Base-by-base conservation (phyloP, 2,888 invertebrate species). In the Oxytorus armatus region DNA sequence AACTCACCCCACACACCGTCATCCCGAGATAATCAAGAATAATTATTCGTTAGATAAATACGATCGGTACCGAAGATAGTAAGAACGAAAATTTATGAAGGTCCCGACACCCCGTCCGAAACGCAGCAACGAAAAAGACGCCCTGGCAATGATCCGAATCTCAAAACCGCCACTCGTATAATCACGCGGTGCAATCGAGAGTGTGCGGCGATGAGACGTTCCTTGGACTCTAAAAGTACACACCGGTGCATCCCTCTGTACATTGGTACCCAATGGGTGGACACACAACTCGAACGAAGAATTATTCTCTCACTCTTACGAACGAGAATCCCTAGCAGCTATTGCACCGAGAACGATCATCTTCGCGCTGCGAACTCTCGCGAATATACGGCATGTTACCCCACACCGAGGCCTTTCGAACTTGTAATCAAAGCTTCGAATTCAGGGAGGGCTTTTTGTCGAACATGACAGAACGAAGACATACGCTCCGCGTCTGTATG, bases 31-130 rank as follows among this genome's bases (percentile, higher is more conserved):
- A 89, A 90, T 90, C 89, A 85, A 84, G 86, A 90, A 91, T 91
- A 89, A 91, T 91, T 90, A 91, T 89, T 90, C 87, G 88, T 89
- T 90, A 89, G 90, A 91, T 90, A 89, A 90, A 90, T 88, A 88
- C 85, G 90, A 90, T 90, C 86, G 85, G 82, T 84, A 82, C 73
- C 82, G 84, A 82, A 85, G 90, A 90, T 90, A 89, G 86, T 61
- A 59, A 53, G 66, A 39, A 65, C 42, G 42, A 42, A 63, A 65
- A 83, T 83, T 83, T 83, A 83, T 81, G 68, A 76, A 70, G 69
- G 49, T 51, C 29, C 59, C 36, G 51, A 69, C 68, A 69, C 77
- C 63, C 68, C 18, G 61, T 29, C 33, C 10, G 63, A 14, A 18
- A 2, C 36, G 23, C n/a, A 29, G 14, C 47, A 77, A n/a, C 44